A percentile compares a stretch with the other conserved stretches of the same genome.
phyloP scores from a whole-genome alignment of 1,140 invertebrate genomes.

The Lutraria rhynchaena region DNA sequence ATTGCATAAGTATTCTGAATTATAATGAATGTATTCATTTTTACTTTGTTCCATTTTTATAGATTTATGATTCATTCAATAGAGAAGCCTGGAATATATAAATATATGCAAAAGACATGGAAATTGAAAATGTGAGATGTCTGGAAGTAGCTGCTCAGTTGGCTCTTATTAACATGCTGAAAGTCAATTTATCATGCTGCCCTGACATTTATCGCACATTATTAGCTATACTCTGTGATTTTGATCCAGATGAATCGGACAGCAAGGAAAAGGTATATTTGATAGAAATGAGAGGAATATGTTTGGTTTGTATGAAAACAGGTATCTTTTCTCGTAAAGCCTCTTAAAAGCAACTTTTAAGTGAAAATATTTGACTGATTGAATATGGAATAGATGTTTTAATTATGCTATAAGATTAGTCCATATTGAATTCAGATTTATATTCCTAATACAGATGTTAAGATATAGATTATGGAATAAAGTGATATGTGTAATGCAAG shows the following conservation, averaged over 20 bases:
- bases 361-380: not conserved
- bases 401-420: too few species aligned
- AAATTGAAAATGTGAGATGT: conserved; percentile 48
- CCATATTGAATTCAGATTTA: not conserved
- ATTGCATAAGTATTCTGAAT: too few species aligned
- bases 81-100: too few species aligned
- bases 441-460: not conserved
- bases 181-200: conserved; percentile 64
- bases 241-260: conserved; percentile 55
- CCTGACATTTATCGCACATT: conserved; percentile 67
- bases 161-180: conserved; percentile 70
- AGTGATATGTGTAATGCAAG: too few species aligned
- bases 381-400: not conserved
- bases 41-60: too few species aligned
- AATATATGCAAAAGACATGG: too few species aligned
- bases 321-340: not conserved
- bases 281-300: not conserved
- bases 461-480: too few species aligned
- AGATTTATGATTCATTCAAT: too few species aligned
- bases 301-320: not conserved
- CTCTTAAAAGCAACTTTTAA: not conserved
- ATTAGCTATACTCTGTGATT: conserved; percentile 68
- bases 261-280: conserved; percentile 62
- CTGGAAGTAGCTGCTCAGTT: conserved; percentile 66
- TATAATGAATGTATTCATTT: too few species aligned